Conservation (phyloP, 2,888 invertebrate genomes). For the Dicyrtomina minuta region DNA sequence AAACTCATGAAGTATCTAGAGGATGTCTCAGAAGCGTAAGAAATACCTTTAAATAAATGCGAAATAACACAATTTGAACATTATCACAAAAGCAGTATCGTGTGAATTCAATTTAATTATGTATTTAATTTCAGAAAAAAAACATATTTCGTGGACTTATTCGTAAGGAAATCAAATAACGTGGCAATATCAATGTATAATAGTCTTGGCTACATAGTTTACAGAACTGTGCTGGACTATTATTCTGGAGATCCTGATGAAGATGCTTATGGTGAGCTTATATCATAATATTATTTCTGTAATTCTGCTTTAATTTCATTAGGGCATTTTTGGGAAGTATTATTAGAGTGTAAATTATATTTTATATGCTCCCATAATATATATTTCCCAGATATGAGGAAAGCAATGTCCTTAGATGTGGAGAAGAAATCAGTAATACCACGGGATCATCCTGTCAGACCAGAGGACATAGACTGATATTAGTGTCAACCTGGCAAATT, state of each 20-base stretch:
- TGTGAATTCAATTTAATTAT: background rate
- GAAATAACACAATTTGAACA: background rate
- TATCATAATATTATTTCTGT: background rate
- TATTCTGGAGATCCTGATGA: conserved; percentile 98
- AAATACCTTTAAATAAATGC: background rate
- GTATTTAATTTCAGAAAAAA: conserved; percentile 69
- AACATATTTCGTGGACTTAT: conserved; percentile 96
- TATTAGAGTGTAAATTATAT: too few species aligned
- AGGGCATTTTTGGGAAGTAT: too few species aligned
- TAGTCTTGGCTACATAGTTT: conserved; percentile 92
- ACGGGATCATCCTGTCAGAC: conserved; percentile 86
- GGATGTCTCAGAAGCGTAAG: conserved; percentile 90
- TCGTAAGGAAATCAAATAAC: conserved; percentile 95
- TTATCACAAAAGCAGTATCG: too few species aligned
- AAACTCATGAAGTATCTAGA: conserved; percentile 92
- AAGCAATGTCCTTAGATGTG: conserved; percentile 90
- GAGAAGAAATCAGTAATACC: conserved; percentile 91
- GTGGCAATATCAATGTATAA: conserved; percentile 98
- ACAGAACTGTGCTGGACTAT: conserved; percentile 94
- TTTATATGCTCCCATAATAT: background rate
- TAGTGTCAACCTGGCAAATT: background rate
- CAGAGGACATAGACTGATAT: conserved; percentile 83
- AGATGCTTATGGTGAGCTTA: conserved; percentile 87
- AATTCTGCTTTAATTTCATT: background rate
- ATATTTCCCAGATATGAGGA: conserved; percentile 87